Conservation (phyloP, 2,113 vertebrate genomes). For the Oryzias woworae region DNA sequence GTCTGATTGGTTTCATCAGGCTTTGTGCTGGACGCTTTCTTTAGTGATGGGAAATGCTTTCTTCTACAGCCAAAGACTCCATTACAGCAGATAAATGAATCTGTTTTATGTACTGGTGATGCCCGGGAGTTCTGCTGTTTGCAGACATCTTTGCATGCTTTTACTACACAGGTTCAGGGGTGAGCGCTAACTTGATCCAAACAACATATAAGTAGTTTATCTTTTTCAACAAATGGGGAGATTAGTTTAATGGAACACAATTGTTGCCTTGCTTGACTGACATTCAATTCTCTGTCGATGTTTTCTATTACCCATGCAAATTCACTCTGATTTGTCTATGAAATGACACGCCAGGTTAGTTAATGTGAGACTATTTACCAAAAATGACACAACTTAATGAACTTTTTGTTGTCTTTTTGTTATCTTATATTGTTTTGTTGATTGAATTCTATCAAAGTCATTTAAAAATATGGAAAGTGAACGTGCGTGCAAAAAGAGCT, state of each 20-base stretch:
- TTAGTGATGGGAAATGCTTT: conserved; percentile 21
- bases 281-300: conserved; percentile 21
- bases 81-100: conserved; percentile 44
- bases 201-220: conserved; percentile 13
- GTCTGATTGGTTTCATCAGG: conserved; percentile 15
- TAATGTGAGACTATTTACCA: too few species aligned
- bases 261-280: conserved; percentile 28
- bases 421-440: too few species aligned
- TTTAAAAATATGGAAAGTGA: too few species aligned
- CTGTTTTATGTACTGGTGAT: conserved; percentile 24
- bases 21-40: conserved; percentile 25
- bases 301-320: not conserved
- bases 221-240: conserved; percentile 40
- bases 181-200: conserved; percentile 5
- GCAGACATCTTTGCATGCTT: not conserved
- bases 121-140: not conserved
- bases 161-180: conserved; percentile 21
- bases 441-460: too few species aligned
- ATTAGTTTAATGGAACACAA: conserved; percentile 37
- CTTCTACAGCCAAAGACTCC: conserved; percentile 24
- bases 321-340: conserved; percentile 28
- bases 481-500: too few species aligned
- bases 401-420: too few species aligned
- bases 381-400: too few species aligned
- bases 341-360: conserved; percentile 10